Percentiles rank a stretch among this genome's conserved stretches.
phyloP scores from a whole-genome alignment of 2,797 vertebrate species.

The Pelodytes ibericus region DNA sequence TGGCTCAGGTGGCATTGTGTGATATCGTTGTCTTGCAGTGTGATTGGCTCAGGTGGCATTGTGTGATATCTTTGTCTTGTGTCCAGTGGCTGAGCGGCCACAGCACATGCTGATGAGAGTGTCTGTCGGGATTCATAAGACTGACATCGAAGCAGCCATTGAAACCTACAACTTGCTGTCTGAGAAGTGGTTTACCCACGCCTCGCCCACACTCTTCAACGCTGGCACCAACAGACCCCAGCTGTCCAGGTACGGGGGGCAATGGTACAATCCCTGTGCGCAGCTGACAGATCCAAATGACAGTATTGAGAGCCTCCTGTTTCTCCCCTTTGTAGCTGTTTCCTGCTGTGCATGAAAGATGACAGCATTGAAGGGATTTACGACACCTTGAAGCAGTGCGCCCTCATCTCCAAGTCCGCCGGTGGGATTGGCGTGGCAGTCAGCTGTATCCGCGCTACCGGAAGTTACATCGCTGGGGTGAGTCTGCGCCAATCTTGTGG shows the following conservation, averaged over 20 bases:
- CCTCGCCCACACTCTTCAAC: slow-evolving; percentile 96
- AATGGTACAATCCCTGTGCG: too few species aligned
- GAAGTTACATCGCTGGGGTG: slow-evolving; percentile 96
- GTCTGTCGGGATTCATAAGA: slow-evolving; percentile 88
- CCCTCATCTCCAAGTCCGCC: slow-evolving; percentile 95
- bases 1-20: background rate
- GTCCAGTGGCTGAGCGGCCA: slow-evolving; percentile 90
- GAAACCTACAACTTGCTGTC: slow-evolving; percentile 97
- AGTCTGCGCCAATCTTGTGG: slow-evolving; percentile 50
- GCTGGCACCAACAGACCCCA: slow-evolving; percentile 94
- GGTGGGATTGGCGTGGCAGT: slow-evolving; percentile 95
- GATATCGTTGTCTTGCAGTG: background rate
- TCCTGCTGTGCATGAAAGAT: slow-evolving; percentile 94
- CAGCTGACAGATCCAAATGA: too few species aligned
- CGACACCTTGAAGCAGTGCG: slow-evolving; percentile 94
- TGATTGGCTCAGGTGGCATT: too few species aligned
- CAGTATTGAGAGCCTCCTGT: background rate
- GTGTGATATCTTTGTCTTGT: background rate
- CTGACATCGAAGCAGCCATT: slow-evolving; percentile 87
- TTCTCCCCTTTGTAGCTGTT: slow-evolving; percentile 75
- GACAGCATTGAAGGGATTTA: slow-evolving; percentile 98
- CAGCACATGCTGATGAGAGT: slow-evolving; percentile 99
- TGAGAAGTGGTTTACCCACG: slow-evolving; percentile 96
- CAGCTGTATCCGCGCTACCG: slow-evolving; percentile 93
- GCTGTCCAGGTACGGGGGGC: slow-evolving; percentile 94